Evolutionary conservation across 2,888 invertebrate genomes (phyloP), one percentile per base, ranked within the genome.

Genomic region (Morpho achilles): DNA sequence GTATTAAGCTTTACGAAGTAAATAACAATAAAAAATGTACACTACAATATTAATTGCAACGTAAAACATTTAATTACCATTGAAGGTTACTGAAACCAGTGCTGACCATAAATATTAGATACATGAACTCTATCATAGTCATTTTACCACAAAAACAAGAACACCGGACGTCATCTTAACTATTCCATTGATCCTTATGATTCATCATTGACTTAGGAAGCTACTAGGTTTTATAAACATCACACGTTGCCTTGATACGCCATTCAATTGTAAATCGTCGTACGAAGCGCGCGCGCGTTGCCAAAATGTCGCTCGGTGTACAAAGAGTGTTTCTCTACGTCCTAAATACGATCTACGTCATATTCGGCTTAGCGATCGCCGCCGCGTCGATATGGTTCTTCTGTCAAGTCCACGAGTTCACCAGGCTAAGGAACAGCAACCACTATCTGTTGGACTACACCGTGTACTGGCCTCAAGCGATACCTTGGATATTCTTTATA

Each of bases 401-500:
- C 66, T 73, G 81, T 2, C 80, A 87, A 65, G 72, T 87, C 7
- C 70, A 79, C 64, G 68, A 70, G 49, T 73, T 87, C 59, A 84
- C 84, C 0, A 76, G 72, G 6, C 63, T 87, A 9, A 68, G 87
- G 7, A 86, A 87, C 62, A 68, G 74, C 45, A 86, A 85, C 70
- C 89, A 89, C 56, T 89, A 89, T 42, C 64, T 85, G 0, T 70
- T 89, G 62, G 88, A 90, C 65, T 90, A 86, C 75, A 80, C 76
- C 16, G 77, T 90, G 59, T 87, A 87, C 61, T 90, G 87, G 88
- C 86, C 88, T 0, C 89, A 90, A 66, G 86, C 83, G 0, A 74
- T 87, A 0, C 89, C 89, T 0, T 90, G 89, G 89, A 70, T 89
- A 60, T 90, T 88, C 60, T 75, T 88, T 41, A 60, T 87, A 1